Percentiles rank a stretch among this genome's conserved stretches.
Conservation (phyloP, 1,140 invertebrate genomes). For the Camponotus pennsylvanicus region DNA sequence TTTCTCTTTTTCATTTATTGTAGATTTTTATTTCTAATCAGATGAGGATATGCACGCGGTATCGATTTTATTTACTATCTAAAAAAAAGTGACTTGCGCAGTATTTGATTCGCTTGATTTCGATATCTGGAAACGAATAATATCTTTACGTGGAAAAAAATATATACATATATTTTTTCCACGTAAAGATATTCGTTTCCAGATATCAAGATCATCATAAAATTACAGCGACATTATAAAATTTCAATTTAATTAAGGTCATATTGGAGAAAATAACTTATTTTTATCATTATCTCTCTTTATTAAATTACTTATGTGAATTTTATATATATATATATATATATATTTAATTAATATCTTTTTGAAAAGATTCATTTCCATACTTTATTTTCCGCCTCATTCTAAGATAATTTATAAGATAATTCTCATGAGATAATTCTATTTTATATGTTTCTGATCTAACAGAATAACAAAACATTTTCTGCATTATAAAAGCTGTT, state of each 20-base stretch:
- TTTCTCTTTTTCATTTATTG: neutral
- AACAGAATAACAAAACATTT: too few species aligned
- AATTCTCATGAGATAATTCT: neutral
- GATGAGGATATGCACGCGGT: too few species aligned
- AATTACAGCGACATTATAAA: neutral
- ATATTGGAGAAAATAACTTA: conserved; percentile 50
- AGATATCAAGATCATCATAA: too few species aligned
- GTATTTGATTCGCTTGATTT: neutral
- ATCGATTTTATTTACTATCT: conserved; percentile 23
- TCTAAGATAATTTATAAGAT: neutral
- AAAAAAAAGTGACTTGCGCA: neutral
- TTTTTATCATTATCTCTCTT: neutral
- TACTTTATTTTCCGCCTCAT: too few species aligned
- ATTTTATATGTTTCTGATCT: too few species aligned
- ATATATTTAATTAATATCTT: too few species aligned
- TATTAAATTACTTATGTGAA: too few species aligned
- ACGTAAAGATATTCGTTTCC: too few species aligned
- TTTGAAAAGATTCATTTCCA: neutral
- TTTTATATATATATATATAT: neutral
- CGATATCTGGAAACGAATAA: neutral
- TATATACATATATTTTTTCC: too few species aligned
- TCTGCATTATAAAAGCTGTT: too few species aligned
- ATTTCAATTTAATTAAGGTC: conserved; percentile 32
- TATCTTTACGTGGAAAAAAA: conserved; percentile 18
- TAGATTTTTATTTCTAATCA: too few species aligned